Percentiles rank a stretch among this genome's conserved stretches.
phyloP scores from a whole-genome alignment of 2,888 invertebrate genomes.

The Euspilapteryx auroguttella region DNA sequence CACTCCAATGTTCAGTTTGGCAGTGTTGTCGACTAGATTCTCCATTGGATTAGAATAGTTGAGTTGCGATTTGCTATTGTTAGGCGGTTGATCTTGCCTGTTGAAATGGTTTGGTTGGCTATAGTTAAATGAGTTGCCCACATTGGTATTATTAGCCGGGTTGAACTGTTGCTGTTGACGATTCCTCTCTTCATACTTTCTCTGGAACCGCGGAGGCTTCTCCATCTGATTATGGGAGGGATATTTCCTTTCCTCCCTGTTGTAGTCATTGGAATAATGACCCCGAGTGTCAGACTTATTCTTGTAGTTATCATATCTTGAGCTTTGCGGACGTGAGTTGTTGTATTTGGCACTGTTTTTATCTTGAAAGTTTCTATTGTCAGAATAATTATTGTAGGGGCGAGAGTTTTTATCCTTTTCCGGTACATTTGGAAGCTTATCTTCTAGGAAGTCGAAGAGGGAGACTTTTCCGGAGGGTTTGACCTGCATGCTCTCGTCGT shows the following conservation, averaged over 20 bases:
- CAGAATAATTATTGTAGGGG: constrained; percentile 29
- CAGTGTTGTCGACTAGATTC: constrained; percentile 30
- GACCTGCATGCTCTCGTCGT: constrained; percentile 60
- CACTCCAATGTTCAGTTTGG: constrained; percentile 32
- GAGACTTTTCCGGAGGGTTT: constrained; percentile 82
- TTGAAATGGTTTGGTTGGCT: neutral
- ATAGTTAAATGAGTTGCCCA: neutral
- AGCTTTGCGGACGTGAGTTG: constrained; percentile 26
- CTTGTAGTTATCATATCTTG: constrained; percentile 29
- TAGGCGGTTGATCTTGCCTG: neutral
- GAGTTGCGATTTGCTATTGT: constrained; percentile 11
- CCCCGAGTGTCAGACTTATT: constrained; percentile 29
- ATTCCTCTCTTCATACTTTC: constrained; percentile 49
- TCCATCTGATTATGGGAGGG: constrained; percentile 34
- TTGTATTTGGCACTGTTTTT: constrained; percentile 28
- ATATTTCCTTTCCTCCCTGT: constrained; percentile 40
- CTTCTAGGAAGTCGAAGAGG: constrained; percentile 80
- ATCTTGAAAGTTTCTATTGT: constrained; percentile 21
- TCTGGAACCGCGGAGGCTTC: constrained; percentile 66
- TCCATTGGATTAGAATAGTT: constrained; percentile 27
- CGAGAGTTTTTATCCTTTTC: constrained; percentile 39
- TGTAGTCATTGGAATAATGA: constrained; percentile 33
- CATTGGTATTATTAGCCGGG: constrained; percentile 15
- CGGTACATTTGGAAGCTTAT: constrained; percentile 68
- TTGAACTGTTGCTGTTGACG: constrained; percentile 29